These are phyloP conservation scores for Nebria ingens DNA, from an alignment of 1,140 invertebrate species.

Conservation along the genomic window DNA sequence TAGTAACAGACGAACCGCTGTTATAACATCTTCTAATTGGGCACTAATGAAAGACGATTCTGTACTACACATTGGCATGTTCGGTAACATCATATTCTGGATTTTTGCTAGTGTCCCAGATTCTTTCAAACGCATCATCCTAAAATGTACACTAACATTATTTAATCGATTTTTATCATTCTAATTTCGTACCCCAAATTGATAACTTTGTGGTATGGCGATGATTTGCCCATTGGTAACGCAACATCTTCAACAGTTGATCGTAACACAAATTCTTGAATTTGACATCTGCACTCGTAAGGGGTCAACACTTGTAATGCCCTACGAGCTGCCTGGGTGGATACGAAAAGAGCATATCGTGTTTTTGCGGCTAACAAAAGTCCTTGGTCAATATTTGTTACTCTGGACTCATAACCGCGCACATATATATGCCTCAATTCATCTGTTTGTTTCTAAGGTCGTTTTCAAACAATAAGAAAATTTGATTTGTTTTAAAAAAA, in stretches of 20 bases:
- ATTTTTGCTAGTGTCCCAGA: constrained; percentile 12
- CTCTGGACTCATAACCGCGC: constrained; percentile 20
- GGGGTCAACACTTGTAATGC: constrained; percentile 17
- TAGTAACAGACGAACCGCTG: constrained; percentile 17
- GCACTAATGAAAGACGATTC: constrained; percentile 20
- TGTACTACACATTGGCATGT: constrained; percentile 16
- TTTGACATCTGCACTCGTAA: constrained; percentile 21
- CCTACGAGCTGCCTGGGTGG: constrained; percentile 18
- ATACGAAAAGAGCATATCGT: constrained; percentile 22
- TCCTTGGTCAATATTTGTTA: constrained; percentile 20
- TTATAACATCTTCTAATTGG: constrained; percentile 17
- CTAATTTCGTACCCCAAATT: constrained; percentile 17
- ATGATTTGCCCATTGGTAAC: constrained; percentile 17
- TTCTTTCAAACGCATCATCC: neutral
- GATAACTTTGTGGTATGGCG: constrained; percentile 20
- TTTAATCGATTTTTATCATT: neutral
- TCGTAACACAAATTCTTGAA: constrained; percentile 19
- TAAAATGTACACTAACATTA: neutral
- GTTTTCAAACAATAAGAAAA: constrained; percentile 18
- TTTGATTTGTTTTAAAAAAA: constrained; percentile 8
- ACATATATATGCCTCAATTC: constrained; percentile 22
- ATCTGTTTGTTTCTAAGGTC: constrained; percentile 18
- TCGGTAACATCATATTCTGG: constrained; percentile 13
- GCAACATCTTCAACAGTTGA: constrained; percentile 18
- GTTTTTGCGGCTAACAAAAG: constrained; percentile 18